Base-by-base conservation (phyloP, 23 tunicate genomes). In the Trididemnum nubilum region DNA sequence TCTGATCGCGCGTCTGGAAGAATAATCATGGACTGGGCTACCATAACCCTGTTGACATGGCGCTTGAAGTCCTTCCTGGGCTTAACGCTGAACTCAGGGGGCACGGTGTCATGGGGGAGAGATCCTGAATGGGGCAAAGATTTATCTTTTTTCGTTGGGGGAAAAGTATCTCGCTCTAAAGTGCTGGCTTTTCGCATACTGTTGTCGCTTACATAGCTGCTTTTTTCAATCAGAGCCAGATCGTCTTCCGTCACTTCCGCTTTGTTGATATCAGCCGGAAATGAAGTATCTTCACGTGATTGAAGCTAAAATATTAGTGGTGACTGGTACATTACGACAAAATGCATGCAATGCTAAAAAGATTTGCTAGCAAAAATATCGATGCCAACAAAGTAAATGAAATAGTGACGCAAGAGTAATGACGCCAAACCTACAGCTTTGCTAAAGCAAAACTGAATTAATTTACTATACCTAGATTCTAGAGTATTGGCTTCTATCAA, bases 1-100 rank as follows among this genome's bases (percentile, higher is more conserved):
- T 39, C 4, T 35, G 35, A 18, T 1, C 38, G 40, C 24, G 70
- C 19, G 33, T 32, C 82, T 40, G 77, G 58, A 33, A 82, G 79
- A 35, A 88, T 57, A 24, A 82, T 82, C 86, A 88, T 88, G 7
- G 93, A 82, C 3, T 71, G 86, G 9, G 87, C 85, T 31, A 72
- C 51, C 83, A 82, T 51, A 33, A 88, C 85, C 44, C 93, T 34
- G 32, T 82, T 78, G 26, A 54, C 86, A 31, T 82, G 86, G 23
- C 69, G 49, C n/a, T 50, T 71, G 23, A 82, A 71, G 32, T 36
- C 50, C 1, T 51, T 71, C 38, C 86, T 36, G 12, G 86, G 86
- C 51, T 82, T 82, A 23, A 71, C 61, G 33, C 19, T 54, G 19
- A 35, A 28, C 34, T 24, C 58, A 4, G 84, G 74, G 2, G 74